Conservation (phyloP, 2,888 invertebrate species). For the Chirona hameri region DNA sequence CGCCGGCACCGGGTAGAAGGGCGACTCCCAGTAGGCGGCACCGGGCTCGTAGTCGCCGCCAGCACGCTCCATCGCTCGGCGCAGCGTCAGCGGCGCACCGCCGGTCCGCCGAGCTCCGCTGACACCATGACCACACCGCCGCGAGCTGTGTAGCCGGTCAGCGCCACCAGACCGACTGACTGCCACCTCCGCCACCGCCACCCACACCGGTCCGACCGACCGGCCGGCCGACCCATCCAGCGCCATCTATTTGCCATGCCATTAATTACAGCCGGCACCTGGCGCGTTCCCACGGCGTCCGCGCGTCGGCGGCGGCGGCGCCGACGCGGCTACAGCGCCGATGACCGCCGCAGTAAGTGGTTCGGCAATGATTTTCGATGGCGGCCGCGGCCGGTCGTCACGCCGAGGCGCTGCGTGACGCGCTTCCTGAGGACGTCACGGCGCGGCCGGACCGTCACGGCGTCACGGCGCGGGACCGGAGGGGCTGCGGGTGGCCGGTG, state of each 20-base stretch:
- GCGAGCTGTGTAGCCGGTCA: background rate
- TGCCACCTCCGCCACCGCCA: background rate
- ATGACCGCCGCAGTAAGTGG: background rate
- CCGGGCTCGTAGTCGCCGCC: background rate
- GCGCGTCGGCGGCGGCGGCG: background rate
- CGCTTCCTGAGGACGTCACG: too few relatives aligned
- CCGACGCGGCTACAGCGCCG: background rate
- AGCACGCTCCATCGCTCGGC: background rate
- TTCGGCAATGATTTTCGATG: constrained; percentile 10
- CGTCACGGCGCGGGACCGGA: background rate
- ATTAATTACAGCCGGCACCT: constrained; percentile 22
- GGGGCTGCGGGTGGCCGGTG: background rate
- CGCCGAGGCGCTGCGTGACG: too few relatives aligned
- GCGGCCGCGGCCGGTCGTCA: background rate
- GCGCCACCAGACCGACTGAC: background rate
- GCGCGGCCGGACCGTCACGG: too few relatives aligned
- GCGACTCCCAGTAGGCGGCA: constrained; percentile 24
- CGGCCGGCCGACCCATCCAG: background rate
- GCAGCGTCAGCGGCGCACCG: background rate
- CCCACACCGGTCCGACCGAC: background rate
- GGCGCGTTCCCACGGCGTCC: background rate
- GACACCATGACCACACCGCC: background rate
- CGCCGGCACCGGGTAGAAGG: background rate
- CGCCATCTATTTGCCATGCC: constrained; percentile 27
- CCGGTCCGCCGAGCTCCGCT: background rate